Conservation (phyloP, 2,113 vertebrate genomes). For the Gymnocephalus cernua region DNA sequence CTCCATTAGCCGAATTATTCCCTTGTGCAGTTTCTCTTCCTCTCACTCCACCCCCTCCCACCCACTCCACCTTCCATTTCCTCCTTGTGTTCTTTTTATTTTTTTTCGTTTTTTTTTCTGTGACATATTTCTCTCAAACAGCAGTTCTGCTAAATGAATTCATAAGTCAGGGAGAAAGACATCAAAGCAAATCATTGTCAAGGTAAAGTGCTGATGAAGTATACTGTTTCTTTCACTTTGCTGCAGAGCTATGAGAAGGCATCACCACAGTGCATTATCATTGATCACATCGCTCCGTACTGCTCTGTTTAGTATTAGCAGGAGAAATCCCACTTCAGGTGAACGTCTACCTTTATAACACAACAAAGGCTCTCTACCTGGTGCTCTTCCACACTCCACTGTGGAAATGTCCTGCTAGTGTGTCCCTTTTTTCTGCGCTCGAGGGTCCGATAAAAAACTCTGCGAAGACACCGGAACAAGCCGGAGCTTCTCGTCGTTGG, state of each 20-base stretch:
- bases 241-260: slow-evolving; percentile 64
- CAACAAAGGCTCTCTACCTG: slow-evolving; percentile 25
- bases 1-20: slow-evolving; percentile 87
- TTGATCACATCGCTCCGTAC: slow-evolving; percentile 55
- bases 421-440: slow-evolving; percentile 24
- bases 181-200: slow-evolving; percentile 80
- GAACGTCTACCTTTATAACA: slow-evolving; percentile 48
- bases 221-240: slow-evolving; percentile 64
- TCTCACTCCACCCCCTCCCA: slow-evolving; percentile 21
- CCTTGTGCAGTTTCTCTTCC: slow-evolving; percentile 73
- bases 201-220: slow-evolving; percentile 84
- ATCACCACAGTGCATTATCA: slow-evolving; percentile 59
- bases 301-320: slow-evolving; percentile 47
- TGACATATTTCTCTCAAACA: slow-evolving; percentile 82
- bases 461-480: slow-evolving; percentile 46
- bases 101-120: slow-evolving; percentile 14
- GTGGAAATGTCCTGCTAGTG: background rate
- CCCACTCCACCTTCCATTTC: slow-evolving; percentile 49
- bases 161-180: slow-evolving; percentile 79
- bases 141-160: slow-evolving; percentile 83
- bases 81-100: slow-evolving; percentile 39
- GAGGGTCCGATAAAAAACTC: slow-evolving; percentile 50
- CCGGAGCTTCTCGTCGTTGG: slow-evolving; percentile 36
- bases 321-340: slow-evolving; percentile 59
- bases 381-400: slow-evolving; percentile 7